A percentile compares a stretch with the other conserved stretches of the same genome.
Conservation (phyloP, 2,888 invertebrate genomes). For the Ophioninae sp. region DNA sequence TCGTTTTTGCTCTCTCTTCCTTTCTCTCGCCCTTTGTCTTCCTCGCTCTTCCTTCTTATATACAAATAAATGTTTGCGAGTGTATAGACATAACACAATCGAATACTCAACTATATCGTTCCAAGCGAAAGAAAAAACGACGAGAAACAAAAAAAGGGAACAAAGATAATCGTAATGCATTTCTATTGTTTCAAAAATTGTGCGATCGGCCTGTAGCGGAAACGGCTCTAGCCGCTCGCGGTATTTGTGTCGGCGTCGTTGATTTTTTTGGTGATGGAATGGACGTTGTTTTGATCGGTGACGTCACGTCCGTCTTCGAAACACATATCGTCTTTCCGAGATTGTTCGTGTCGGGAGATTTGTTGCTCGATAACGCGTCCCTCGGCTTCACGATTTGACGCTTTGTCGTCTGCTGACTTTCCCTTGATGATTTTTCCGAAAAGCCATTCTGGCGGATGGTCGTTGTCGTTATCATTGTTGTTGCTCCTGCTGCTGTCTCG, state of each 20-base stretch:
- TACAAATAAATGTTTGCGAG: slow-evolving; percentile 53
- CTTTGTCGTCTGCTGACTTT: slow-evolving; percentile 52
- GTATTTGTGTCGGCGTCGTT: slow-evolving; percentile 72
- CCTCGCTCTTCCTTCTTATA: slow-evolving; percentile 40
- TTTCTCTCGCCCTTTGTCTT: neutral
- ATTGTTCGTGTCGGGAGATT: slow-evolving; percentile 60
- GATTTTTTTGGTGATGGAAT: slow-evolving; percentile 70
- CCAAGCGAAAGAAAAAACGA: slow-evolving; percentile 40
- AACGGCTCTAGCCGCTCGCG: slow-evolving; percentile 73
- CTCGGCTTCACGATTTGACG: slow-evolving; percentile 55
- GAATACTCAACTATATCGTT: slow-evolving; percentile 36
- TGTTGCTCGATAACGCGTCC: slow-evolving; percentile 53
- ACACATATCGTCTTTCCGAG: slow-evolving; percentile 47
- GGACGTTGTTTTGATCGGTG: slow-evolving; percentile 64
- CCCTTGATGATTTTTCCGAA: slow-evolving; percentile 58
- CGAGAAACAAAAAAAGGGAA: slow-evolving; percentile 29
- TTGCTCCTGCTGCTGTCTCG: slow-evolving; percentile 42
- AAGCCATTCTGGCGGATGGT: slow-evolving; percentile 58
- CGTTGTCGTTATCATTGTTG: neutral
- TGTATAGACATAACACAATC: slow-evolving; percentile 39
- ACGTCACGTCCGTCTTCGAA: slow-evolving; percentile 53
- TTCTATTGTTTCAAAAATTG: slow-evolving; percentile 68
- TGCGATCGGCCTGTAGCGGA: slow-evolving; percentile 74
- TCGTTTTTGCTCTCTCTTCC: neutral
- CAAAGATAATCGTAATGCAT: slow-evolving; percentile 20